These are phyloP conservation scores for Stenchaetothrips biformis DNA, from an alignment of 2,888 invertebrate genomes.

Conservation along the genomic window DNA sequence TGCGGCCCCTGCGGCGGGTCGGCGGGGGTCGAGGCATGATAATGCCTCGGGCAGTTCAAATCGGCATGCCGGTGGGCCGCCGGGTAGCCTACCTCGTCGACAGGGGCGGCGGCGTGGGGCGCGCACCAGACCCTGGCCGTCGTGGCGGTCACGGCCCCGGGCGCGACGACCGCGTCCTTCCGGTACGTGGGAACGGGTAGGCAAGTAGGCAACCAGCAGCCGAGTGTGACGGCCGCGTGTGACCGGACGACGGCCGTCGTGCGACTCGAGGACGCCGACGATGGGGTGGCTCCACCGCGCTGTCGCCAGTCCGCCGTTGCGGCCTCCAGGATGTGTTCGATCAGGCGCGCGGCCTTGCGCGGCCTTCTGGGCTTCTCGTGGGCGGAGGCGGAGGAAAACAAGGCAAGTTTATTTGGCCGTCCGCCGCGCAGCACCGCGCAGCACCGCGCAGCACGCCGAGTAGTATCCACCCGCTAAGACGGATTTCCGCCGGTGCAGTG, in stretches of 20 bases:
- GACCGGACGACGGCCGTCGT: background rate
- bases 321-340: background rate
- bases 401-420: background rate
- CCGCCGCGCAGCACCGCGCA: background rate
- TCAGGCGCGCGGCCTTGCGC: no score
- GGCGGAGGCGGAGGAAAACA: background rate
- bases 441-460: background rate
- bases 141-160: background rate
- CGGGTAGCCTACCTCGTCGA: background rate
- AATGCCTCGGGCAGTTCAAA: no score
- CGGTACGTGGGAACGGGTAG: background rate
- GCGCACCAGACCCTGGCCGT: background rate
- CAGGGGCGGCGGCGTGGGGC: background rate
- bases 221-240: background rate
- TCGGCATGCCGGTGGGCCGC: no score
- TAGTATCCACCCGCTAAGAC: slow-evolving; percentile 16
- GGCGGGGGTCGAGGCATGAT: background rate
- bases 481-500: background rate
- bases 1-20: background rate
- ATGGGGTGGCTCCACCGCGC: no score
- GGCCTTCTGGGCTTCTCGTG: background rate
- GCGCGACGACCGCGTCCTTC: background rate
- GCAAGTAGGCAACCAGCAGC: background rate
- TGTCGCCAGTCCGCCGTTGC: no score
- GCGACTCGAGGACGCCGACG: background rate